These are phyloP conservation scores for Varecia variegata DNA, from an alignment of 2,797 vertebrate species.

Conservation along the genomic window DNA sequence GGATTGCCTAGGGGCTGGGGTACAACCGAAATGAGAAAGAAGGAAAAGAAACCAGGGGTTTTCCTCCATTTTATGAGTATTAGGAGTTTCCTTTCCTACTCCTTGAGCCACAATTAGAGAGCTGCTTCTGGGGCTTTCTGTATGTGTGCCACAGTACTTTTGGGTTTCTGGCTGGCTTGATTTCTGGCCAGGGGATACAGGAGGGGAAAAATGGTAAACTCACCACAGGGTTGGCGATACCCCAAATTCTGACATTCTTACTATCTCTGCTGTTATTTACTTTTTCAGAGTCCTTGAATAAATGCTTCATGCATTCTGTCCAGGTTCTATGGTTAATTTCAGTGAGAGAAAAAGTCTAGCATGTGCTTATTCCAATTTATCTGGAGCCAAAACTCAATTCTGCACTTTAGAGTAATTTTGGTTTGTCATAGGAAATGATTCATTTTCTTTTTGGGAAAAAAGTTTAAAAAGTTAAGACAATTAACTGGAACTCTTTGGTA, in stretches of 20 bases:
- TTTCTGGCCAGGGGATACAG: background rate
- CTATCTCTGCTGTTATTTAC: background rate
- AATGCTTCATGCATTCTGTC: background rate
- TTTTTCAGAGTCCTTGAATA: background rate
- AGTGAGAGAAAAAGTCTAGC: background rate
- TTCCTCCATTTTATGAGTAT: background rate
- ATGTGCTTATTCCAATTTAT: background rate
- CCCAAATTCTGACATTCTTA: background rate
- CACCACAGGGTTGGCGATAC: background rate
- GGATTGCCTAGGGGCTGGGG: background rate
- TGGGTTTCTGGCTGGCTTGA: background rate
- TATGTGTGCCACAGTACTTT: background rate
- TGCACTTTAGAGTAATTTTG: conserved; percentile 10
- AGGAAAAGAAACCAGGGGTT: background rate
- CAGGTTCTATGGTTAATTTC: conserved; percentile 1
- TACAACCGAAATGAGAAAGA: background rate
- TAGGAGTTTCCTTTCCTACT: background rate
- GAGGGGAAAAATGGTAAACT: background rate
- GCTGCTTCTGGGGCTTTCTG: background rate
- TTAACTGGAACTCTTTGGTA: background rate
- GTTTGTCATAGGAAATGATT: conserved; percentile 14
- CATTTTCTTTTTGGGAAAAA: conserved; percentile 34
- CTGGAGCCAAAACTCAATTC: background rate
- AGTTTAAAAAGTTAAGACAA: conserved; percentile 15
- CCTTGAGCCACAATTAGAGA: background rate